Base-by-base conservation (phyloP, 2,797 vertebrate species). In the Brachymystax lenok region DNA sequence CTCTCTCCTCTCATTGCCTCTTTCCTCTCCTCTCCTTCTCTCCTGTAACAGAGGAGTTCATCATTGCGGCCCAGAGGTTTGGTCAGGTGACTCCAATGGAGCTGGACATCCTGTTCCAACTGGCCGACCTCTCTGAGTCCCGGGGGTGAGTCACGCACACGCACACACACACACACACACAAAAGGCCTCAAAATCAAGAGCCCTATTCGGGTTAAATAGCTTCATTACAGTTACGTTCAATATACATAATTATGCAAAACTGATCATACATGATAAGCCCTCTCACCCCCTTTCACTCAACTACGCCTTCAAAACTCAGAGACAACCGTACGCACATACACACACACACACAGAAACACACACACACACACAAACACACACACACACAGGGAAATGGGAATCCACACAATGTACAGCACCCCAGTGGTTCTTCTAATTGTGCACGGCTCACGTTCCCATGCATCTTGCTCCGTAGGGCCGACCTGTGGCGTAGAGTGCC, bases 11-110 rank as follows among this genome's bases (percentile, higher is more conserved):
- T 40, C 40, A 8, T 40, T 7, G 2, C 35, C 40, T 40, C 35
- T 19, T 4, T 4, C 5, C 5, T n/a, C 54, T 19, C 54, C 19
- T n/a, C 40, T 21, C n/a, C 0, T n/a, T 51, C 63, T 66, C 63
- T 50, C 4, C n/a, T 69, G 28, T 71, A 46, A 52, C 30, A 97
- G 96, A 96, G 91, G 95, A 97, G 91, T 97, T 97, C 89, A 95
- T 96, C 76, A 86, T 95, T 87, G 95, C 94, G 82, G 95, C 95
- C 84, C 96, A 97, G 92, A 96, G 93, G 91, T 97, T 97, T 88
- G 96, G 95, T 89, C 95, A 96, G 85, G 94, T 97, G 90, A 97
- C 95, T 72, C 96, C 96, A 81, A 96, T 97, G 95, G 95, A 96
- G 91, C 94, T 97, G 69, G 93, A 96, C 94, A 96, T 97, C 93